A percentile compares a stretch with the other conserved stretches of the same genome.
phyloP scores from a whole-genome alignment of 2,888 invertebrate genomes.

The Sphinx pinastri region DNA sequence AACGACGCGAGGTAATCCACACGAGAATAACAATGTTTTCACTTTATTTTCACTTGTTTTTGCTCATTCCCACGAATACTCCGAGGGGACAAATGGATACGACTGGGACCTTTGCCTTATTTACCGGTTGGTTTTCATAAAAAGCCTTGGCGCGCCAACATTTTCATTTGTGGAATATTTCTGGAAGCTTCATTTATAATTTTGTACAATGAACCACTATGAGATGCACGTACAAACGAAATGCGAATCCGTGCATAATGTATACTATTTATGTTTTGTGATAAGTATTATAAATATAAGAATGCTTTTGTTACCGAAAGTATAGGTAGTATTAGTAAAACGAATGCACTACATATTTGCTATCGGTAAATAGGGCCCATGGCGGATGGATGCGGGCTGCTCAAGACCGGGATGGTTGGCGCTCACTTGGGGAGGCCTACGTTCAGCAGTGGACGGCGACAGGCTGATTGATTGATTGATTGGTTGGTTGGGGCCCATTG shows the following conservation, averaged over 20 bases:
- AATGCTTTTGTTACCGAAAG: neutral
- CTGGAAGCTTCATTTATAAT: conserved; percentile 26
- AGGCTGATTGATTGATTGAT: too few species aligned
- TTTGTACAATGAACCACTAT: conserved; percentile 20
- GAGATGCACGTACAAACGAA: conserved; percentile 11
- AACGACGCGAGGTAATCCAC: conserved; percentile 70
- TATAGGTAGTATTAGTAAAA: neutral
- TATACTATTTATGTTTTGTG: neutral
- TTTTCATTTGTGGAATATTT: conserved; percentile 43
- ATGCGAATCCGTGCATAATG: conserved; percentile 14
- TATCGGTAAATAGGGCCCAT: too few species aligned
- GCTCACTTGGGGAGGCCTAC: too few species aligned
- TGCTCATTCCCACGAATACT: conserved; percentile 69
- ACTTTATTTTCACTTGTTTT: conserved; percentile 77
- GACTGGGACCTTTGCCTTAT: conserved; percentile 65
- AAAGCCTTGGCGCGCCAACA: conserved; percentile 46
- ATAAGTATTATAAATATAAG: neutral
- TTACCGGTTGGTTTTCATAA: conserved; percentile 61
- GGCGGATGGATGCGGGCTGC: too few species aligned
- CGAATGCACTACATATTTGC: too few species aligned
- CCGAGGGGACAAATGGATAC: conserved; percentile 65
- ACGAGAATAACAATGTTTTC: conserved; percentile 77
- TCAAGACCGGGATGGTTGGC: too few species aligned
- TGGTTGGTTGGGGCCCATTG: too few species aligned
- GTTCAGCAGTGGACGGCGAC: too few species aligned